Base-by-base conservation (phyloP, 1,140 invertebrate genomes). In the Dreissena polymorpha region DNA sequence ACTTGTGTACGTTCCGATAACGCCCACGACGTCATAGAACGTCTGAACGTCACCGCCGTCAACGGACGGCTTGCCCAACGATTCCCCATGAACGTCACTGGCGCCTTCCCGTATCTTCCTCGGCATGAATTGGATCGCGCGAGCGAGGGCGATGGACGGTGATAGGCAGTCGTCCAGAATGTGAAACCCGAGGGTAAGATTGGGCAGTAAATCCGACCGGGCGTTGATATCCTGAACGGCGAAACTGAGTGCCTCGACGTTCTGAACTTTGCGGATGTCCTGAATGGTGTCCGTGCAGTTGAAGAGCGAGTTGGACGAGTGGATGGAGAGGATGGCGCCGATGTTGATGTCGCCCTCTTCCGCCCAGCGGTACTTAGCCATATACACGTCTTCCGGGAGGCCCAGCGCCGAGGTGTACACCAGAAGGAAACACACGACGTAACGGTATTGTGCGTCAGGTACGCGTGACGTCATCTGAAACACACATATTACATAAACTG, bases 61-160 rank as follows among this genome's bases (percentile, higher is more conserved):
- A 21, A 27, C 21, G 23, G 10, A 25, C 18, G 51, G 14, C 53
- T 78, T 50, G 7, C 25, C 14, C 50, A 29, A n/a, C 12, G 13
- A n/a, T 55, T 55, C 23, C 2, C 14, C 21, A 25, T 16, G 0
- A 49, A 8, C 39, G 39, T 39, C 39, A 39, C 39, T 39, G 8
- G 39, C 8, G 23, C 16, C 13, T 16, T 21, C 53, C 57, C 71
- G 10, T 50, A 51, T 73, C 1, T 73, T 67, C 25, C 21, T 60
- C 18, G 87, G 87, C 87, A 88, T 88, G 64, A 88, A 88, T 76
- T 87, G 87, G 27, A 88, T 78, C 10, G 86, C 86, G 14, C 87
- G 51, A 12, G 86, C 79, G 5, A 88, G 71, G 10, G 86, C 83
- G 64, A 87, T 84, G 2, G 87, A 86, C 21, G 83, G 60, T 0